Base-by-base conservation (phyloP, 2,797 vertebrate genomes). In the Tragelaphus eurycerus region DNA sequence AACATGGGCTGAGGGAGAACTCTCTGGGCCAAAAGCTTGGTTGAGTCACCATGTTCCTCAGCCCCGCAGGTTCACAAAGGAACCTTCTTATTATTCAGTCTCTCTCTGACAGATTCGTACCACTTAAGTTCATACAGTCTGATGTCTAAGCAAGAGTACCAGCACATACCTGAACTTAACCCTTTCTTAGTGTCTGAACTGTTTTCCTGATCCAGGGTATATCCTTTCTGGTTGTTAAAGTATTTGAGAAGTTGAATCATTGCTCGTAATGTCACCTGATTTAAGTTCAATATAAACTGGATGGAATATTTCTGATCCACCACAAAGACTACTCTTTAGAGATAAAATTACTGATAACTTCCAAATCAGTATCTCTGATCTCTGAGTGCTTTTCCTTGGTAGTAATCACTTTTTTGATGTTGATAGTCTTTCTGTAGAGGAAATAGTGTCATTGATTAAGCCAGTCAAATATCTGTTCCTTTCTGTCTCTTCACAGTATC, bases 371-470 rank as follows among this genome's bases (percentile, higher is more conserved):
- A 12, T 21, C 27, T 25, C 88, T 62, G 74, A 4, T 86, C 89
- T 92, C 9, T 90, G 38, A 96, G 57, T 23, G 46, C 81, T 88
- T 13, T 81, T 76, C 83, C 84, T 93, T 62, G 43, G 50, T 83
- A 67, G 38, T 93, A 67, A 64, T 50, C 29, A 79, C 17, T 43
- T 96, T 96, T 13, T 90, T 93, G 15, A 55, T 55, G 12, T 90
- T 94, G 48, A 88, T 81, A 50, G 12, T 81, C 21, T 95, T 96
- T 96, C 25, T 92, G 1, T 90, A 89, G 78, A 79, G 79, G 34
- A 95, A 89, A 89, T 95, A 90, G 50, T 93, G 4, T 86, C 88
- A 95, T 57, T 90, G 48, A 79, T 76, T 97, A 97, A 92, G 10
- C 50, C 25, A 86, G 23, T 95, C 43, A 91, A 6, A 79, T 92